Evolutionary conservation across 2,113 vertebrate genomes (phyloP), one percentile per base, ranked within the genome.

Genomic region (Potamarius usumacintae): DNA sequence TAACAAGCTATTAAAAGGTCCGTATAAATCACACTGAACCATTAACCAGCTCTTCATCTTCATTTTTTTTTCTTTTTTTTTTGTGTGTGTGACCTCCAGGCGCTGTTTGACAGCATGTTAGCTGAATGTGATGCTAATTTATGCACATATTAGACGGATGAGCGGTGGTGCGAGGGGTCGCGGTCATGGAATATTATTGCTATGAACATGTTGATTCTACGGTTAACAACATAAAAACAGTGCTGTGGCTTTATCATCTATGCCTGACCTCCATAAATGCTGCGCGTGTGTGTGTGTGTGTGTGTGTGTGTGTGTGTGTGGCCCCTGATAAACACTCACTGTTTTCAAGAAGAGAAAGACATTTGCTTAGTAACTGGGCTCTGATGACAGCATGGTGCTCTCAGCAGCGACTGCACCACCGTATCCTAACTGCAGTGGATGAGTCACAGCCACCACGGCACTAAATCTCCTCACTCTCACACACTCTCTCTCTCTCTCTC

Each of bases 361-460:
- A 81, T 85, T 85, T 78, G 55, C 82, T 76, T 85, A 76, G 72
- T 72, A 85, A 85, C 78, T 17, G 18, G 55, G 53, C 71, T 88
- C 76, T 58, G 30, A 86, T 82, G 81, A 88, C 80, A 86, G 58
- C 53, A 48, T 50, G 83, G 76, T 82, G 76, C 82, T 90, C 87
- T 86, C 67, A 88, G 85, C 89, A 85, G 69, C 25, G 88, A 86
- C 81, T 90, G 85, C 81, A 90, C 76, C 81, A 86, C 65, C 85
- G 74, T 84, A 82, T 63, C 74, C 74, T 76, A 90, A 88, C 85
- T 78, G 85, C 90, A 89, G 83, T 85, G 85, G 85, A 90, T 89
- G 90, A 90, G 69, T 89, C 89, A 90, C 89, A 87, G 78, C 77
- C 88, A 88, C 78, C 85, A 87, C 87, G 58, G 87, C 87, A 67